Base-by-base conservation (phyloP, 2,113 vertebrate genomes). In the Anseranas semipalmata region DNA sequence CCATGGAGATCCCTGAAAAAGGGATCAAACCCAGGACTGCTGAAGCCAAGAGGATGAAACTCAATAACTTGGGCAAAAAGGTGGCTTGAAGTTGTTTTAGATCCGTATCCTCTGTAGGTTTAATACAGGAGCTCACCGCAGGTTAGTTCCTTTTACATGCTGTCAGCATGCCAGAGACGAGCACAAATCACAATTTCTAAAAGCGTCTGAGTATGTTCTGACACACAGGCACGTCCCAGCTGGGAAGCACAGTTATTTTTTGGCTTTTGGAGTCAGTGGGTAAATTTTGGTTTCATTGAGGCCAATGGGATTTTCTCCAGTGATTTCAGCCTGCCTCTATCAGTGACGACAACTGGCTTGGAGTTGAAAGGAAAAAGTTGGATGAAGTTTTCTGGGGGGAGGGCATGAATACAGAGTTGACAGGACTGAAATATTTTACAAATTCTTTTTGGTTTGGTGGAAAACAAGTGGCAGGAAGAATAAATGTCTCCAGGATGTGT, bases 361-460 rank as follows among this genome's bases (percentile, higher is more conserved):
- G 39, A 86, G 14, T 2, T 63, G 71, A 65, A 85, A 81, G 37
- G 8, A 77, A 63, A 32, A 78, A 35, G 22, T 4, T 83, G 75
- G 63, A 62, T 41, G 9, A 84, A 27, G 37, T n/a, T 62, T 43
- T 3, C 3, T 71, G 90, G 28, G 3, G 67, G 90, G 28, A 3
- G 67, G 93, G 25, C n/a, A 71, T 28, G 25, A 90, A 80, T 28
- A 59, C 46, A 80, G 63, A 56, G 28, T 74, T 74, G 72, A 43
- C 63, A 83, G 37, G 45, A 59, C 32, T 67, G 6, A 92, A 74
- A 30, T 37, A 35, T 67, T 90, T 71, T 28, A 11, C 18, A 78
- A 78, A 89, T 81, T 89, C 80, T 70, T 81, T n/a, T 77, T 67
- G 50, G 45, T 78, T 27, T 84, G 28, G n/a, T 71, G 70, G 68